A percentile compares a stretch with the other conserved stretches of the same genome.
phyloP scores from a whole-genome alignment of 2,888 invertebrate genomes.

The Conistra vaccinii region DNA sequence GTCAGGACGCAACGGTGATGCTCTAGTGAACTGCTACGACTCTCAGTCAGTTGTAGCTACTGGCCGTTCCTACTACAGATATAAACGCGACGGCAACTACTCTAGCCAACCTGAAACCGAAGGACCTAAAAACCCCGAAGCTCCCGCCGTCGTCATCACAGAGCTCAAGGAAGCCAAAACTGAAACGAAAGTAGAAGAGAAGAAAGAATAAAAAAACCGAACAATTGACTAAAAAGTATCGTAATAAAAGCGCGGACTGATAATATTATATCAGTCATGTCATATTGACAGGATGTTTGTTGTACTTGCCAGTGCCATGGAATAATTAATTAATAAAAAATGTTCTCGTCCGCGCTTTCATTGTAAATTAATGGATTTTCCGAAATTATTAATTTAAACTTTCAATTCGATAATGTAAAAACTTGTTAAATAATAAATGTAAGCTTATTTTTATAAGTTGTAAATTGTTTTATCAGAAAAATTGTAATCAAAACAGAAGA shows the following conservation, averaged over 20 bases:
- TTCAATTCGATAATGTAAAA: constrained; percentile 58
- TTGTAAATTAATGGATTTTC: constrained; percentile 31
- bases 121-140: constrained; percentile 42
- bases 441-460: constrained; percentile 38
- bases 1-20: constrained; percentile 91
- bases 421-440: constrained; percentile 31
- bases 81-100: constrained; percentile 84
- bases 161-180: constrained; percentile 60
- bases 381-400: constrained; percentile 59
- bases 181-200: constrained; percentile 58
- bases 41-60: constrained; percentile 82
- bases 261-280: constrained; percentile 40
- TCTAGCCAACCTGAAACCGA: constrained; percentile 63
- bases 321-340: constrained; percentile 10
- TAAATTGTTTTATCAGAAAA: constrained; percentile 12
- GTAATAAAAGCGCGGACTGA: constrained; percentile 44
- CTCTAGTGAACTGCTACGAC: constrained; percentile 90
- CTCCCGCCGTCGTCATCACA: constrained; percentile 59
- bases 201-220: constrained; percentile 68
- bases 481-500: background rate
- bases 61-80: constrained; percentile 82
- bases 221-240: constrained; percentile 40
- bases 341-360: constrained; percentile 29
- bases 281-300: constrained; percentile 56
- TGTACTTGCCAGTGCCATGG: constrained; percentile 25